Evolutionary conservation across 2,888 invertebrate genomes (phyloP), one percentile per base, ranked within the genome.

Genomic region (Machimus atricapillus): DNA sequence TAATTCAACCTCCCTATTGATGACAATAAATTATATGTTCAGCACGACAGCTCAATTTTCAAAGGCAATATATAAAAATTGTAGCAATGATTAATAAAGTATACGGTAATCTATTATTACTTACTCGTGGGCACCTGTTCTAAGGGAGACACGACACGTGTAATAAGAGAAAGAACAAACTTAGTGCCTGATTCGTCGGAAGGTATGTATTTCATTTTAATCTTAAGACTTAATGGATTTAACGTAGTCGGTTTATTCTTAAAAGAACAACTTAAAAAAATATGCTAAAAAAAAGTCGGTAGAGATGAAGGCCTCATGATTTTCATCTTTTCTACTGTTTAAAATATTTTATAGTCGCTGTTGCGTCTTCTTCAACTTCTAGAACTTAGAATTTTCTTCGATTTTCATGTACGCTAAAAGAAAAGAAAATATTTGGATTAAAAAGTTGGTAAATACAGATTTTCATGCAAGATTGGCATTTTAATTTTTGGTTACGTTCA

Each of bases 331-430:
- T 16, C 82, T 82, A 82, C 52, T 82, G 46, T 66, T 66, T 82
- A 82, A 82, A 82, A 58, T 58, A 58, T 78, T 78, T 66, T 40
- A 78, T 82, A 82, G 82, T 82, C 66, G 82, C 82, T 34, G 56
- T 52, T 14, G 66, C 66, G 27, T 66, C 66, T 58, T 66, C 58
- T 3, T 58, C 82, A 14, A 58, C 37, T n/a, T 37, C 9, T 3
- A 12, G 66, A 58, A 78, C 31, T 87, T 88, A 88, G 73, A 87
- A 88, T 87, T 88, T 88, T 58, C 87, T 85, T 12, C 87, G 88
- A 74, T 88, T 88, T 37, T 88, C 88, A 81, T 86, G 88, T 27
- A 88, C 88, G 77, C 88, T 88, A 87, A 74, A 88, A 88, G 9
- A 34, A 66, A 77, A 79, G 82, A 81, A 86, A 52, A 81, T 37